Conservation (phyloP, 2,797 vertebrate genomes). For the Neopelma chrysocephalum region DNA sequence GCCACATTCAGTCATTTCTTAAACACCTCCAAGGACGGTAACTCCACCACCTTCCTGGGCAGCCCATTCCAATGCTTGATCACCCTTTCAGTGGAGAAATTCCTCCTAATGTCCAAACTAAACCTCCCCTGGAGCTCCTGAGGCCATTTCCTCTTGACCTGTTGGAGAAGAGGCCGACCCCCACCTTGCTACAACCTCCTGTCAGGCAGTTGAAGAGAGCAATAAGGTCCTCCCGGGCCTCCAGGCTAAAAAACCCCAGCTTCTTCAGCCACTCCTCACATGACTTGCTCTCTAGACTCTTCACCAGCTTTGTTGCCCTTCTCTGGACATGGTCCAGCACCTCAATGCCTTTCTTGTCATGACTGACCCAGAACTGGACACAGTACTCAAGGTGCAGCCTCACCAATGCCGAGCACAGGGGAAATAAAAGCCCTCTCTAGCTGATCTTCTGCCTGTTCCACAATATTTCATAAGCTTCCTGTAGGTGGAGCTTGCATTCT, state of each 20-base stretch:
- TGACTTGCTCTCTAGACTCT: neutral
- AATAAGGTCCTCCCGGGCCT: neutral
- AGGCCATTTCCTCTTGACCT: neutral
- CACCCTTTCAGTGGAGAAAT: neutral
- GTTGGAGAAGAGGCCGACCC: neutral
- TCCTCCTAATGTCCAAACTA: neutral
- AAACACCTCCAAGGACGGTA: neutral
- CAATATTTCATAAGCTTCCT: neutral
- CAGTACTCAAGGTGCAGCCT: rapidly evolving
- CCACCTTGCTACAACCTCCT: neutral
- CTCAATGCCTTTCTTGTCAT: neutral
- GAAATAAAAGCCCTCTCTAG: neutral
- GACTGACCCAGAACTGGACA: neutral
- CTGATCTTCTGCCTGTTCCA: neutral
- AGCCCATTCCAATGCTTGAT: neutral
- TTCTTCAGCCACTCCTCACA: neutral
- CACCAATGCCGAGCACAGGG: neutral
- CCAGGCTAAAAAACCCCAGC: neutral
- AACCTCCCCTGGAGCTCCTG: neutral
- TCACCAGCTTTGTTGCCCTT: neutral
- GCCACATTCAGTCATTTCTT: neutral
- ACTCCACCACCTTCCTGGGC: neutral
- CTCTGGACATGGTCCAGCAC: neutral
- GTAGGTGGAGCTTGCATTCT: neutral
- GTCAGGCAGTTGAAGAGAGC: neutral